phyloP scores from a whole-genome alignment of 1,140 invertebrate species.

The Acyrthosiphon pisum region DNA sequence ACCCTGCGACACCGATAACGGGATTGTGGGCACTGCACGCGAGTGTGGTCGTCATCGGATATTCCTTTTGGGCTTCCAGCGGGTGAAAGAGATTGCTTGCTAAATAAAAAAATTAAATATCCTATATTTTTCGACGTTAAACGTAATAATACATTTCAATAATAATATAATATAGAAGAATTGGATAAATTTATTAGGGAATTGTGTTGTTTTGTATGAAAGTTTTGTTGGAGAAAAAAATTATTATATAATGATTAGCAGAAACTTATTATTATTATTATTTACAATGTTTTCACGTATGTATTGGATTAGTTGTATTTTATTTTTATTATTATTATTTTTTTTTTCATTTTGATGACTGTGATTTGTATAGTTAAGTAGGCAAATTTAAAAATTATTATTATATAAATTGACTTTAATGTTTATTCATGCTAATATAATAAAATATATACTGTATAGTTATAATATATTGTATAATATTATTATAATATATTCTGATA shows the following conservation, averaged over 20 bases:
- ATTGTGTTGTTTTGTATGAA: slow-evolving; percentile 36
- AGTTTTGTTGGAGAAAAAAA: slow-evolving; percentile 27
- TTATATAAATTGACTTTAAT: slow-evolving; percentile 49
- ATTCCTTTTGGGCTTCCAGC: slow-evolving; percentile 29
- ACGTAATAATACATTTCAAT: not conserved
- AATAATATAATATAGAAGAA: not conserved
- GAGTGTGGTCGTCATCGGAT: not conserved
- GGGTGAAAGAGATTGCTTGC: slow-evolving; percentile 9
- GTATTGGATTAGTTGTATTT: slow-evolving; percentile 17
- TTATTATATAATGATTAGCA: not conserved
- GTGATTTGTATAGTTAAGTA: slow-evolving; percentile 57
- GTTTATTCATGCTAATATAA: slow-evolving; percentile 51
- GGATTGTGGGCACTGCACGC: not conserved
- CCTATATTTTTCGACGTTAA: slow-evolving; percentile 27
- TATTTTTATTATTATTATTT: slow-evolving; percentile 23
- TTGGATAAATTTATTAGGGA: not conserved
- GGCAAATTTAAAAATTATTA: slow-evolving; percentile 54
- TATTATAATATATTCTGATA: slow-evolving; percentile 30
- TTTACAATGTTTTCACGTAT: slow-evolving; percentile 38
- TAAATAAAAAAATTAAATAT: not conserved
- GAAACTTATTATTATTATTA: slow-evolving; percentile 2
- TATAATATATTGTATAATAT: slow-evolving; percentile 15
- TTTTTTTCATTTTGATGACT: slow-evolving; percentile 56
- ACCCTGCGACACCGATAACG: not conserved
- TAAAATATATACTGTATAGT: slow-evolving; percentile 47